Evolutionary conservation across 1,140 invertebrate genomes (phyloP).

Genomic region (Ceratina japonica): DNA sequence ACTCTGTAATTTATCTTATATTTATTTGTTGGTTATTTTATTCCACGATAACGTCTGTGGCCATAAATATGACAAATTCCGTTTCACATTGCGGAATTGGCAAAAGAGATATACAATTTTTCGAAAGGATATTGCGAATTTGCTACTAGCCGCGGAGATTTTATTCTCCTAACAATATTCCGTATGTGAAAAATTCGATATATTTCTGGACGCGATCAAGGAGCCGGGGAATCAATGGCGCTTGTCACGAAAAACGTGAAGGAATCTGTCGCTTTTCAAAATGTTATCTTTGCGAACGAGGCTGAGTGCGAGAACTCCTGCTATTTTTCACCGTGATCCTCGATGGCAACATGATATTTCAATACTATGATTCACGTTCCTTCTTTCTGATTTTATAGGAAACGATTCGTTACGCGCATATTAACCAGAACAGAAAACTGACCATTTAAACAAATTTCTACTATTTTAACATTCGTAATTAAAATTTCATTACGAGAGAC

Average conservation of each 20-base stretch:
- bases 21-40: neutral
- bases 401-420: neutral
- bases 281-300: constrained; percentile 12
- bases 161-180: constrained; percentile 13
- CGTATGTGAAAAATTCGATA: constrained; percentile 21
- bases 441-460: too few species aligned
- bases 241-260: constrained; percentile 7
- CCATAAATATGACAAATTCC: neutral
- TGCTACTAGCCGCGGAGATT: neutral
- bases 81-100: neutral
- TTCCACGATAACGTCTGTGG: neutral
- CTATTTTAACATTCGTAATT: too few species aligned
- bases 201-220: constrained; percentile 1
- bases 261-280: constrained; percentile 24
- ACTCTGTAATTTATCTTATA: too few species aligned
- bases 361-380: neutral
- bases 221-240: constrained; percentile 15
- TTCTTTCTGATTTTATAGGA: neutral
- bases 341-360: neutral
- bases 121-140: neutral
- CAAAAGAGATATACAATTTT: neutral
- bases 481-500: too few species aligned
- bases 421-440: too few species aligned
- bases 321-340: constrained; percentile 17
- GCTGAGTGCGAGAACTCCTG: neutral